Base-by-base conservation (phyloP, 2,113 vertebrate species). In the Neolamprologus toae region DNA sequence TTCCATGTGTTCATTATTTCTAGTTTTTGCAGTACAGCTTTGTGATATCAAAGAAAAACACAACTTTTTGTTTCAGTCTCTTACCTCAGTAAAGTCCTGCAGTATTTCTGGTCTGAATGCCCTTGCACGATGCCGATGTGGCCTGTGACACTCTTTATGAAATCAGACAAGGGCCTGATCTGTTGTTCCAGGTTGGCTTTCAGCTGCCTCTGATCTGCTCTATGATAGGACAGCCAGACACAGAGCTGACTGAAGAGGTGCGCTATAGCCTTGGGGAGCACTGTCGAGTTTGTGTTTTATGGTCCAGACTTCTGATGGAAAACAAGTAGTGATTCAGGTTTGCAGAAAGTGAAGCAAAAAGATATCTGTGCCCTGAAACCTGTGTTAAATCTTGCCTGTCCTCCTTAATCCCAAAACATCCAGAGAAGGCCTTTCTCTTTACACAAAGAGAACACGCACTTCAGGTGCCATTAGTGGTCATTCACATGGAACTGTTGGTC, bases 141-240 rank as follows among this genome's bases (percentile, higher is more conserved):
- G 16, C 71, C 42, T 49, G 23, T 78, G 42, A 78, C 42, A 78
- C 71, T 49, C 26, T 49, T 49, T 78, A 78, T 87, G 71, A 80
- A 92, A 89, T 86, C 88, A 89, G 89, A 88, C 81, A 85, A 68
- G 85, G 81, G 78, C 92, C 45, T 82, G 79, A 31, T 78, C 83
- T 86, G 51, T 57, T 88, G 42, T 85, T 92, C 68, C 55, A 68
- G 88, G 54, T 89, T 57, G 47, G 76, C 84, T 86, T 92, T 88
- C 79, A 86, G 71, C 81, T 78, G 26, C 12, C 85, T 92, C 82
- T 89, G 92, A 93, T 95, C 33, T 90, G 86, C 26, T 19, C 45
- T 49, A 8, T 78, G 71, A 78, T 78, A 78, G 42, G 71, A 49
- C 9, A 49, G 71, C 42, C 71, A 49, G 45, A 31, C 26, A 78